A percentile compares a stretch with the other conserved stretches of the same genome.
These are phyloP conservation scores for Uromys caudimaculatus DNA, from an alignment of 2,797 vertebrate genomes.

Conservation along the genomic window DNA sequence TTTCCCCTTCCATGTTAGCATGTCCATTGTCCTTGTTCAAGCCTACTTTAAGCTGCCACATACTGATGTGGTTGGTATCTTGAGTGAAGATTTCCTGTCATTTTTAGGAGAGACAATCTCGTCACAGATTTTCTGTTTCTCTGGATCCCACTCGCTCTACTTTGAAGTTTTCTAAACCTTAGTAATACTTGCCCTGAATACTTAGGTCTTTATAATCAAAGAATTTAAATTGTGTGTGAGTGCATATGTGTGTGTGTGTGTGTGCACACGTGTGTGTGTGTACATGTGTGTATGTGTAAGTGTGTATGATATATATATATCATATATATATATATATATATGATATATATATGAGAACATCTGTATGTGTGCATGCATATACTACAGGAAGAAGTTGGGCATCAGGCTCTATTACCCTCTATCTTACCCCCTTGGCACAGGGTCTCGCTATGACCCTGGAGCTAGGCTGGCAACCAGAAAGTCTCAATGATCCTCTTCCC, in stretches of 20 bases:
- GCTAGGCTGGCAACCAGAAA: neutral
- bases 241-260: neutral
- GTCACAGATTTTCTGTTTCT: neutral
- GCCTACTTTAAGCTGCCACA: no score
- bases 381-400: neutral
- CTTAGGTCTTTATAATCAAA: neutral
- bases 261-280: neutral
- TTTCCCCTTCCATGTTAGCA: neutral
- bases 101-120: neutral
- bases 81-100: neutral
- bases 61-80: neutral
- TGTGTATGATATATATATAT: no score
- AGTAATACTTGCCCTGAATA: rapidly evolving
- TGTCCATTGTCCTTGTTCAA: neutral
- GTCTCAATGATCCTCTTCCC: neutral
- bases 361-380: neutral
- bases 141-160: no score
- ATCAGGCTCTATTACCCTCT: neutral
- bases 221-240: neutral
- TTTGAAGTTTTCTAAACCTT: neutral
- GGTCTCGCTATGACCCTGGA: neutral
- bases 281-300: neutral
- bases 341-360: neutral
- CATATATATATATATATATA: no score
- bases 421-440: neutral